phyloP scores from a whole-genome alignment of 2,888 invertebrate genomes.

The Eutolmus rufibarbis region DNA sequence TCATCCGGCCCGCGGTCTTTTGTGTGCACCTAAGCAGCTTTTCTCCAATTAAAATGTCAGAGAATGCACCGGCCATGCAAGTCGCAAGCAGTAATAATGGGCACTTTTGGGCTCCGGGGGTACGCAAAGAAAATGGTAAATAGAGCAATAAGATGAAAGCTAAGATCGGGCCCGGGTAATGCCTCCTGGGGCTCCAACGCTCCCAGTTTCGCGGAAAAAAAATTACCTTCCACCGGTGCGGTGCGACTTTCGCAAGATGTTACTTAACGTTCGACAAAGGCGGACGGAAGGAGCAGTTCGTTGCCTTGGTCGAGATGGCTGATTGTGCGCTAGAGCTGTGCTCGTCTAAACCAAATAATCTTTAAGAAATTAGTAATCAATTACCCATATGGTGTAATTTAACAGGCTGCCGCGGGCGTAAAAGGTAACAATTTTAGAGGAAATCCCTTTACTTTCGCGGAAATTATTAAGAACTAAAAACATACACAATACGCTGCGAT shows the following conservation, averaged over 20 bases:
- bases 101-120: background rate
- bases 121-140: background rate
- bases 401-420: background rate
- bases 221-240: background rate
- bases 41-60: background rate
- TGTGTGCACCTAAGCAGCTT: background rate
- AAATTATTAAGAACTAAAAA: no score
- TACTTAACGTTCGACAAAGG: background rate
- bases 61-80: background rate
- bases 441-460: background rate
- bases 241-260: background rate
- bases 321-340: background rate
- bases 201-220: background rate
- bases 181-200: background rate
- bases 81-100: background rate
- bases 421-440: background rate
- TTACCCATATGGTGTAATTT: background rate
- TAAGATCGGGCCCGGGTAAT: background rate
- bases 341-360: background rate
- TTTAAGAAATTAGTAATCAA: background rate
- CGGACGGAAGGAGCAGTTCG: background rate
- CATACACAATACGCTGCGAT: no score
- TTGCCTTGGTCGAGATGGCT: background rate
- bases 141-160: background rate
- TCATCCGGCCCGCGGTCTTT: background rate